Base-by-base conservation (phyloP, 2,797 vertebrate species). In the Mastacembelus armatus region DNA sequence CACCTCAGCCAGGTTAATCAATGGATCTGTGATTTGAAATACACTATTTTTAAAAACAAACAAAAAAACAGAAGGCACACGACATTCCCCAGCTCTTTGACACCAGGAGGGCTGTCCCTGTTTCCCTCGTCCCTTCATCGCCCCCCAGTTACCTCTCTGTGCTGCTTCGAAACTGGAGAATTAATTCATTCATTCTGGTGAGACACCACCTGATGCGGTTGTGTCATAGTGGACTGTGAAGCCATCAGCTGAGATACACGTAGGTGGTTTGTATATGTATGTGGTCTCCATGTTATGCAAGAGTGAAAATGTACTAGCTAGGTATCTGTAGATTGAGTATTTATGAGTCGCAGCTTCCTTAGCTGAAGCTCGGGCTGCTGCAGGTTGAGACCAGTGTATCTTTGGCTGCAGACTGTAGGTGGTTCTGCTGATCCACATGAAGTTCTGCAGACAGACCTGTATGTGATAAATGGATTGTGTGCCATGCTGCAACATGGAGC, bases 381-480 rank as follows among this genome's bases (percentile, higher is more conserved):
- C 92, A 1, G 52, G 54, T 92, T 87, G 90, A 91, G 92, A 94
- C 91, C 15, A 90, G 91, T 88, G 88, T 87, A 88, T 69, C 40
- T 93, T 85, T 85, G 77, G 81, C 92, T 87, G 92, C 81, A 91
- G 89, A 85, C 89, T 89, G 93, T 95, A 94, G 88, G 95, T 94
- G 58, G 72, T 66, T 67, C 73, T 74, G 81, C 69, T 18, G 75
- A 67, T 74, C 50, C 93, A 92, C 88, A 78, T 29, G 90, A 84
- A 32, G 84, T 87, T 94, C 92, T 94, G 87, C 92, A 91, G 88
- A 90, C 77, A 45, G 27, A 69, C 83, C 89, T 81, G 89, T 92
- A 91, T 3, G 66, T 69, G 80, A 82, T 69, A 14, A 21, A 93
- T 85, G 85, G 93, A 91, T 88, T 76, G 84, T 16, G 89, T 74